A percentile compares a stretch with the other conserved stretches of the same genome.
Conservation (phyloP, 2,113 vertebrate species). For the Fulmarus glacialis region DNA sequence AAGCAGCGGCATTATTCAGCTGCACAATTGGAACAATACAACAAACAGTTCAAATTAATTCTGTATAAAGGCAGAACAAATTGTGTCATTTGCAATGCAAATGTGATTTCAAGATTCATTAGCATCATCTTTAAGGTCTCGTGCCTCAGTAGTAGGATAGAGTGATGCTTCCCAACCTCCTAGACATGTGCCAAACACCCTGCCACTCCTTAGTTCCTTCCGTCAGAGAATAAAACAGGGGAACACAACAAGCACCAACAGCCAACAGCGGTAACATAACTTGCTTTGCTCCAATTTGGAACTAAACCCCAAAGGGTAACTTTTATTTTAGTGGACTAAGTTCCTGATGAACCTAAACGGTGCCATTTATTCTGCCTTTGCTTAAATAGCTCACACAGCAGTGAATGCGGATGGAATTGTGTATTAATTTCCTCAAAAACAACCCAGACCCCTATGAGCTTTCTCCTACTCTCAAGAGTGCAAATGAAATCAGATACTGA, state of each 20-base stretch:
- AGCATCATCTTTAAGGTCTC: conserved; percentile 30
- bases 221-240: neutral
- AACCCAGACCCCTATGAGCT: neutral
- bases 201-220: neutral
- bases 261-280: neutral
- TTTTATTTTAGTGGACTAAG: neutral
- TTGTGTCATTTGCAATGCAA: conserved; percentile 64
- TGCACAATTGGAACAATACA: conserved; percentile 52
- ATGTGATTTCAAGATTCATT: conserved; percentile 54
- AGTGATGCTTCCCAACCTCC: neutral
- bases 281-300: neutral
- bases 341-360: neutral
- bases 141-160: neutral
- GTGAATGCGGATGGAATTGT: fast-evolving
- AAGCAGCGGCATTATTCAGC: conserved; percentile 35
- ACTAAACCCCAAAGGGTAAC: neutral
- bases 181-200: neutral
- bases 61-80: conserved; percentile 59
- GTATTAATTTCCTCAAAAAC: neutral
- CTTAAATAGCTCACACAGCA: neutral
- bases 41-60: conserved; percentile 53
- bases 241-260: neutral
- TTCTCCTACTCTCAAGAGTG: neutral
- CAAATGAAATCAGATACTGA: neutral
- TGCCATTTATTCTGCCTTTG: neutral